phyloP scores from a whole-genome alignment of 2,888 invertebrate genomes.

The Drosophila recens region DNA sequence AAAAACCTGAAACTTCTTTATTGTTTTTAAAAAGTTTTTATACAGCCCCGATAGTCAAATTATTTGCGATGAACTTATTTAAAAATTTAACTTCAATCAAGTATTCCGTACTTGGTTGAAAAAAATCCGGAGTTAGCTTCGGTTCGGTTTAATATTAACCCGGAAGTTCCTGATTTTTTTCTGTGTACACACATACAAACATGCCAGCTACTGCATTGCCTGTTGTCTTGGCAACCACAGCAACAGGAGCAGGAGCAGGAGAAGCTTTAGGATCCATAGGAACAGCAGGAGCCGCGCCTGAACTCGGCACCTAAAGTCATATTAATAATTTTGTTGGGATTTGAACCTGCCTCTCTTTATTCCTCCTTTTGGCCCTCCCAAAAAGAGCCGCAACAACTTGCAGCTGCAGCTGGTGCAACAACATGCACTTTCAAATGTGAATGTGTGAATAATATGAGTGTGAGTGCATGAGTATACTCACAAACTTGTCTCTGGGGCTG shows the following conservation, averaged over 20 bases:
- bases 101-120: no score
- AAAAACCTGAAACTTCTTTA: no score
- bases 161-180: no score
- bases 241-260: conserved; percentile 1
- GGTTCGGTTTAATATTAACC: no score
- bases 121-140: no score
- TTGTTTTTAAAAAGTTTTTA: no score
- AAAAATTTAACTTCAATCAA: no score
- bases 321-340: conserved; percentile 76
- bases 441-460: conserved; percentile 1
- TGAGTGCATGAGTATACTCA: conserved; percentile 6
- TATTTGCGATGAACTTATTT: no score
- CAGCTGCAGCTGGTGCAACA: conserved; percentile 35
- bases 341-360: conserved; percentile 45
- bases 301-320: conserved; percentile 70
- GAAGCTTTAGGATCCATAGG: not conserved
- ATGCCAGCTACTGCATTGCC: conserved; percentile 47
- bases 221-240: conserved; percentile 66
- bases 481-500: conserved; percentile 19
- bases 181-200: conserved; percentile 18
- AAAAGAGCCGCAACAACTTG: conserved; percentile 61
- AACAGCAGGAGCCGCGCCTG: conserved; percentile 39
- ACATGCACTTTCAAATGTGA: conserved; percentile 25
- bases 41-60: no score
- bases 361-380: not conserved